These are phyloP conservation scores for Anguilla pacifica DNA, from an alignment of 2,797 vertebrate species.

Conservation along the genomic window DNA sequence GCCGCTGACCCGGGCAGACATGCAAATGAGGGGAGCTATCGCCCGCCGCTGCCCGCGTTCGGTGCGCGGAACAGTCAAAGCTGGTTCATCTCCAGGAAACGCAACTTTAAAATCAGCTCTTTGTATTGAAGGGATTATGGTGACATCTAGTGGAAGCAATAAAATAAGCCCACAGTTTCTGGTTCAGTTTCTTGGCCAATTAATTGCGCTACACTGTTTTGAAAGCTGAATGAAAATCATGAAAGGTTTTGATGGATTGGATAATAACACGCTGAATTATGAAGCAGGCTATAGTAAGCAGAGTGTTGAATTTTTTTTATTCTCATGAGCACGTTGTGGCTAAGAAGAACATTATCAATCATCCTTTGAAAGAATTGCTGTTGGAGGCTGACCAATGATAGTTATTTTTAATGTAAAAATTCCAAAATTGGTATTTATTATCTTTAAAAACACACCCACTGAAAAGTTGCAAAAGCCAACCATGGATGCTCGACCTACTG, in stretches of 20 bases:
- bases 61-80: not conserved
- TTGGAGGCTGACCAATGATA: not conserved
- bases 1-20: not conserved
- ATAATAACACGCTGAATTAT: not conserved
- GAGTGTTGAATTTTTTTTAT: not conserved
- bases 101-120: not conserved
- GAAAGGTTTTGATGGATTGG: not conserved
- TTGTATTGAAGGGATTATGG: constrained; percentile 15
- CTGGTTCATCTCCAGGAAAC: not conserved
- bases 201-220: not conserved
- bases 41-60: not conserved
- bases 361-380: not conserved
- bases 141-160: constrained; percentile 27
- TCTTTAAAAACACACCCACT: not conserved
- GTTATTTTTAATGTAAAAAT: not conserved
- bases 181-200: not conserved
- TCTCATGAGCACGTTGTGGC: not conserved
- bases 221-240: not conserved
- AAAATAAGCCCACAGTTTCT: constrained; percentile 1
- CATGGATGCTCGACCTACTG: not conserved
- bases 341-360: not conserved
- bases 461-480: not conserved
- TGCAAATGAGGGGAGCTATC: not conserved
- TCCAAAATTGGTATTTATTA: not conserved
- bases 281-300: not conserved